Evolutionary conservation across 2,888 invertebrate genomes (phyloP), one percentile per base, ranked within the genome.

Genomic region (Tetropium fuscum): DNA sequence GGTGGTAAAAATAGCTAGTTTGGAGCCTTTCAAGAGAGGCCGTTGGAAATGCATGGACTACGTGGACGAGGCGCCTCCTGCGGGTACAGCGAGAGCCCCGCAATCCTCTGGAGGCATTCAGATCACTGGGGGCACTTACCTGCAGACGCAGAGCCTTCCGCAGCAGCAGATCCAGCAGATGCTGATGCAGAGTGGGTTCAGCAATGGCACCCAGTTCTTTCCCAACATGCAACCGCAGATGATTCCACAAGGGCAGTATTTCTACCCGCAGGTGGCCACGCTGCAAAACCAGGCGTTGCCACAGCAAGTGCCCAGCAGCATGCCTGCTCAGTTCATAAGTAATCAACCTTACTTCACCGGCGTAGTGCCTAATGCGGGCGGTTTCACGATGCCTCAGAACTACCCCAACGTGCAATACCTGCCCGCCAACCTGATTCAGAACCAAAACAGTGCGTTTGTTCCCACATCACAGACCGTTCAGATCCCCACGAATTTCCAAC

Each of bases 1-100:
- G 82, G 90, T 92, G 60, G 91, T 92, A 6, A 92, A 91, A 83
- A 90, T 92, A 66, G 90, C 90, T 73, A 90, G 90, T 71, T 87
- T 89, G 20, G 90, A 91, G 76, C 91, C 91, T 1, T 91, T 90
- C 74, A 87, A 88, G 73, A 82, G 91, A 47, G 92, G 91, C 32
- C 82, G 91, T 68, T 92, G 92, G 92, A 87, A 87, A 73, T 91
- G 91, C 77, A 88, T 90, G 87, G 91, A 92, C 80, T 92, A 89
- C 78, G 83, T 90, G 63, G 90, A 91, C 79, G 88, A 90, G 66
- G 86, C 87, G 13, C 81, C 81, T 2, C 76, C 80, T 1, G 71
- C 72, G 1, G 71, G 72, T 18, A 60, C 72, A 0, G 53, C 63
- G 4, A 62, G 67, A 20, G 70, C 77, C 1, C 61, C 67, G 1